Base-by-base conservation (phyloP, 1,140 invertebrate genomes). In the Drosophila leontia region DNA sequence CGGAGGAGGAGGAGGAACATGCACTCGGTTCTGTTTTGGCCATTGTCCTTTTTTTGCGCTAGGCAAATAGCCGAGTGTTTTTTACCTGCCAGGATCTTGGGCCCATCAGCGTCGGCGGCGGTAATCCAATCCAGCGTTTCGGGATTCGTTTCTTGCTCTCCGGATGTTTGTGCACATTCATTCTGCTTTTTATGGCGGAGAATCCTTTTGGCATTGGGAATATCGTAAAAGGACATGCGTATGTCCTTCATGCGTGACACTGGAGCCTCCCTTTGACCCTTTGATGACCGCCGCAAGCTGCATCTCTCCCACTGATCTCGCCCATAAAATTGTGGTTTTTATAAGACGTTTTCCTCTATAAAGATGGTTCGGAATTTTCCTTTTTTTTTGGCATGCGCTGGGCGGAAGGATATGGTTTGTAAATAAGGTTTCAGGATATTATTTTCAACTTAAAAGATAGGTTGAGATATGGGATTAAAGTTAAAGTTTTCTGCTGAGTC, bases 1-100 rank as follows among this genome's bases (percentile, higher is more conserved):
- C 58, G 48, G 50, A 39, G 45, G 47, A n/a, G 29, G 37, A 19
- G 23, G 23, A 74, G 80, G 59, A 74, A 74, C 77, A 53, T 55
- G 47, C 56, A 26, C 70, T 61, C 35, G 63, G 72, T 76, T 87
- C 41, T 87, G 71, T 76, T 6, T 82, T 82, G 82, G 83, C 86
- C 83, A 87, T 87, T 86, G 79, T 86, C 83, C 79, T 86, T 86
- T 85, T 85, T 86, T 86, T 82, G 80, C 80, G 76, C 53, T 86
- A 79, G 80, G 83, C 82, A 85, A 84, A 85, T 82, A 85, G 55
- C 69, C 44, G 37, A 34, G 19, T 39, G 56, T 64, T 56, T 55
- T 63, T 63, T 42, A 37, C 61, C 67, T 67, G 67, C 37, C 19
- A 6, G 53, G 17, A 55, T 55, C 51, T 9, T 5, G 7, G 51